phyloP scores from a whole-genome alignment of 1,140 invertebrate genomes.

The Apis dorsata region DNA sequence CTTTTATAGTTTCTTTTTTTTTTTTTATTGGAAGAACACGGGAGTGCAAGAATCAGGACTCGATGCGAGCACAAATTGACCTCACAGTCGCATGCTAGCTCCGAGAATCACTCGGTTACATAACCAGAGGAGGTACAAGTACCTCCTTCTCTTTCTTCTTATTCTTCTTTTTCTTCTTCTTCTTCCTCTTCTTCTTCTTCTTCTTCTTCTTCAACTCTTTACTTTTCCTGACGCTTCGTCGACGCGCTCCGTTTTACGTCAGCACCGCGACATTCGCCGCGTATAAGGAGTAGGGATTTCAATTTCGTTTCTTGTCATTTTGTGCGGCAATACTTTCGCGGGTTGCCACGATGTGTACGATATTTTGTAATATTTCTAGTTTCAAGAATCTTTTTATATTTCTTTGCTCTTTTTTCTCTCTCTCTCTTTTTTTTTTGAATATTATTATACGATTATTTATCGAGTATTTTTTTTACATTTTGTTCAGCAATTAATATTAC shows the following conservation, averaged over 20 bases:
- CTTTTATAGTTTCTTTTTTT: too few species aligned
- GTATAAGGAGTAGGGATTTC: background rate
- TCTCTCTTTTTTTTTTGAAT: too few species aligned
- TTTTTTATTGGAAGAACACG: too few species aligned
- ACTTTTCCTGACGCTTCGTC: conserved; percentile 60
- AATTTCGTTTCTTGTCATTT: background rate
- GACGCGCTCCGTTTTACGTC: conserved; percentile 34
- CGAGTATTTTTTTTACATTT: too few species aligned
- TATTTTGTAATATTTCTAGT: too few species aligned
- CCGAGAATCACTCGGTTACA: conserved; percentile 65
- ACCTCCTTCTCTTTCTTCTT: conserved; percentile 47
- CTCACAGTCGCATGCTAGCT: conserved; percentile 57
- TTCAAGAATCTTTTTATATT: too few species aligned
- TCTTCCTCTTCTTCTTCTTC: conserved; percentile 40
- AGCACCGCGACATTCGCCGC: background rate
- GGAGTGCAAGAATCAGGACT: background rate
- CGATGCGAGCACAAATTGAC: conserved; percentile 57
- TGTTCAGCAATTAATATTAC: too few species aligned
- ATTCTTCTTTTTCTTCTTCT: conserved; percentile 20
- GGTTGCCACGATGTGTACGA: too few species aligned
- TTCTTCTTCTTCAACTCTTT: conserved; percentile 40
- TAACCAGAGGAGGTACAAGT: conserved; percentile 62
- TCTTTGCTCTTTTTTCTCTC: too few species aligned
- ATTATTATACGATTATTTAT: too few species aligned
- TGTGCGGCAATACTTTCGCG: background rate